These are phyloP conservation scores for Pimephales promelas DNA, from an alignment of 2,113 vertebrate genomes.

Conservation along the genomic window DNA sequence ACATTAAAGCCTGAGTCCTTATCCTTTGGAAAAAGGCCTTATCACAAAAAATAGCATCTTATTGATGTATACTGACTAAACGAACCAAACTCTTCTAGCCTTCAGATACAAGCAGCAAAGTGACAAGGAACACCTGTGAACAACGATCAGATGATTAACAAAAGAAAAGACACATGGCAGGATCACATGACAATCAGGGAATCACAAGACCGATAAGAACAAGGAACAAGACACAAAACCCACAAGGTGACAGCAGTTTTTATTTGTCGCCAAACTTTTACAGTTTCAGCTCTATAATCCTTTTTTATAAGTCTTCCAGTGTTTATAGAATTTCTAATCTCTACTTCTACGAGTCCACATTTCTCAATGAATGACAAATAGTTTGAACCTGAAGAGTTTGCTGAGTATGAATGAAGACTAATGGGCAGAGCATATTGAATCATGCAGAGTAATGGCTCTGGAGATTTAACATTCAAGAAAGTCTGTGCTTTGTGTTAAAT, in stretches of 20 bases:
- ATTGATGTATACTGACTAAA: too few relatives aligned
- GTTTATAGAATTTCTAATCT: background rate
- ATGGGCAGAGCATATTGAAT: constrained; percentile 16
- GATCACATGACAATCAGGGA: too few relatives aligned
- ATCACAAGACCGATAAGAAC: too few relatives aligned
- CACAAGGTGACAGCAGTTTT: background rate
- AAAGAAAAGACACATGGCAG: too few relatives aligned
- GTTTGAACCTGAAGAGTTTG: background rate
- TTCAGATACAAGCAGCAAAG: too few relatives aligned
- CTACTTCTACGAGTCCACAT: background rate
- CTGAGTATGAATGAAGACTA: background rate
- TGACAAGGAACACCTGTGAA: too few relatives aligned
- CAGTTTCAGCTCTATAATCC: background rate
- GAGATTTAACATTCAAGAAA: constrained; percentile 48
- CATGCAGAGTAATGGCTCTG: constrained; percentile 2
- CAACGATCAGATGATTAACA: too few relatives aligned
- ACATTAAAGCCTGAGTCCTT: too few relatives aligned
- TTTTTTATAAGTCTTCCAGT: background rate
- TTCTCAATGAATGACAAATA: background rate
- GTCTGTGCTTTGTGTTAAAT: constrained; percentile 46
- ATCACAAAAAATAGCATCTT: too few relatives aligned
- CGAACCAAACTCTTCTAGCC: too few relatives aligned
- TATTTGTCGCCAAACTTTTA: constrained; percentile 1
- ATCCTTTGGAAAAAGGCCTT: too few relatives aligned
- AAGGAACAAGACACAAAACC: too few relatives aligned